phyloP scores from a whole-genome alignment of 2,888 invertebrate genomes.

The Melinaea marsaeus region DNA sequence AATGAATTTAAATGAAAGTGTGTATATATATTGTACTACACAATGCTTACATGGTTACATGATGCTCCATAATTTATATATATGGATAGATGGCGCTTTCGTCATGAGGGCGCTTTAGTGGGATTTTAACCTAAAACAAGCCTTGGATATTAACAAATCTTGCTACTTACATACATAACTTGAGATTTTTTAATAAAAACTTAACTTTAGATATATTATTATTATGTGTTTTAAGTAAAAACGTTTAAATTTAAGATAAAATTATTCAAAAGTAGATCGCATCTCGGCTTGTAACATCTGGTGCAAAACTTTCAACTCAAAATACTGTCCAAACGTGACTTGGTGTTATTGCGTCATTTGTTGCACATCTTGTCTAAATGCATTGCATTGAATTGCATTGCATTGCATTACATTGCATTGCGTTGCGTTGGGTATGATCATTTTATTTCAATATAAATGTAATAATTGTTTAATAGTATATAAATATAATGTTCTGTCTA shows the following conservation, averaged over 20 bases:
- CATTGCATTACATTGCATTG: not conserved
- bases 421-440: constrained; percentile 26
- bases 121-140: too few species aligned
- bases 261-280: constrained; percentile 35
- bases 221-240: constrained; percentile 1
- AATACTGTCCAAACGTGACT: constrained; percentile 61
- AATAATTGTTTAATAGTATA: too few species aligned
- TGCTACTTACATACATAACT: not conserved
- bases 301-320: constrained; percentile 38
- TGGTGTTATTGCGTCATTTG: constrained; percentile 40
- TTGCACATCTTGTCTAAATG: constrained; percentile 31
- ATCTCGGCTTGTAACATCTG: constrained; percentile 36
- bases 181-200: not conserved
- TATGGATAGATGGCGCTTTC: too few species aligned
- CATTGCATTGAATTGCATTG: constrained; percentile 19
- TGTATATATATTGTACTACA: too few species aligned
- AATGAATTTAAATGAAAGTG: too few species aligned
- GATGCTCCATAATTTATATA: too few species aligned
- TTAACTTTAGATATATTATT: not conserved
- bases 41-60: too few species aligned
- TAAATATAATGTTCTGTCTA: too few species aligned
- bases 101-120: too few species aligned
- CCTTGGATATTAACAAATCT: too few species aligned
- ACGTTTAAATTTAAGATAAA: constrained; percentile 27
- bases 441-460: not conserved